phyloP scores from a whole-genome alignment of 2,113 vertebrate species.

The Microtus oregoni region DNA sequence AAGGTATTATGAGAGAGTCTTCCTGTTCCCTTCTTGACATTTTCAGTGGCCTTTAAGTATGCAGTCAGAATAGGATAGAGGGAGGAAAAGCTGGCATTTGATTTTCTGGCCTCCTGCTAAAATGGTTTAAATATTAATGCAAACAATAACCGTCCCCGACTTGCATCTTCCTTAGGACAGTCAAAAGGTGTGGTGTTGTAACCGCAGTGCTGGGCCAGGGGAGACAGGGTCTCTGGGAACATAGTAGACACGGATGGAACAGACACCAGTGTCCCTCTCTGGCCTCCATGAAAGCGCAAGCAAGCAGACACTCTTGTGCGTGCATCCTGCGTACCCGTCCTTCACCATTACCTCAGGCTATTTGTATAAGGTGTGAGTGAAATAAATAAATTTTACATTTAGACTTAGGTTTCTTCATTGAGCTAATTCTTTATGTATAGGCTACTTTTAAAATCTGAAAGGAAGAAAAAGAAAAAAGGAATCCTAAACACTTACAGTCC shows the following conservation, averaged over 20 bases:
- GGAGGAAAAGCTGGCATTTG: not conserved
- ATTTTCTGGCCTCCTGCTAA: slow-evolving; percentile 35
- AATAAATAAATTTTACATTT: not conserved
- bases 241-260: not conserved
- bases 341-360: not conserved
- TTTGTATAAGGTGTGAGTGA: not conserved
- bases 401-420: not conserved
- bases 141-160: not conserved
- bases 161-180: no score
- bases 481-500: not conserved
- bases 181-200: not conserved
- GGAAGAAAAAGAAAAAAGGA: not conserved
- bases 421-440: not conserved
- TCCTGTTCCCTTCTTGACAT: slow-evolving; percentile 21
- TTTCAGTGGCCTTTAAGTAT: slow-evolving; percentile 41
- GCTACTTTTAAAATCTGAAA: not conserved
- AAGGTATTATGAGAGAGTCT: slow-evolving; percentile 16
- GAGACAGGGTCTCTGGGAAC: not conserved
- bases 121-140: not conserved
- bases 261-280: not conserved
- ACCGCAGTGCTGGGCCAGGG: not conserved
- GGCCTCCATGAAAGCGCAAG: not conserved
- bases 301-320: not conserved
- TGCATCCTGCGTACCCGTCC: no score
- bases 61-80: not conserved